phyloP scores from a whole-genome alignment of 1,140 invertebrate species.

The Papilio polytes region DNA sequence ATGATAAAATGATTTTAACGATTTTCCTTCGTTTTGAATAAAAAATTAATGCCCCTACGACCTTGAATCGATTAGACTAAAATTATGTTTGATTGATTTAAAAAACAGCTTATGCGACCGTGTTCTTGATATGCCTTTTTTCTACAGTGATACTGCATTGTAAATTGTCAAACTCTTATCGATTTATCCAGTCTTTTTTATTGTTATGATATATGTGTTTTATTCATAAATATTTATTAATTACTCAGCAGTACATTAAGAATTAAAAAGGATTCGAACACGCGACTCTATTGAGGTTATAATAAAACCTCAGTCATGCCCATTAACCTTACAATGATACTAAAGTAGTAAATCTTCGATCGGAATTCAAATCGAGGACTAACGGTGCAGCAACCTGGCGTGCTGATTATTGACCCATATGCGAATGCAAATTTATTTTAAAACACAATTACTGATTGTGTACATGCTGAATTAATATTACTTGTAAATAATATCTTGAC shows the following conservation, averaged over 20 bases:
- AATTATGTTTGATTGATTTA: not conserved
- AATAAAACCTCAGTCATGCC: not conserved
- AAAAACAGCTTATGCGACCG: not conserved
- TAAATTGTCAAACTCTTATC: too few species aligned
- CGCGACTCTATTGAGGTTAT: not conserved
- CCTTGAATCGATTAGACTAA: conserved; percentile 5
- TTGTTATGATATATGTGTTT: not conserved
- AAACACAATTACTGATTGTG: conserved; percentile 8
- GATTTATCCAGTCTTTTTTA: not conserved
- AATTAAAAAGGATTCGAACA: not conserved
- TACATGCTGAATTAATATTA: not conserved
- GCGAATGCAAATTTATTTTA: conserved; percentile 5
- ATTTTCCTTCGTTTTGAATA: conserved; percentile 9
- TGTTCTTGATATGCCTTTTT: not conserved
- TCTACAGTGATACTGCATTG: too few species aligned
- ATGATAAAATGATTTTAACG: not conserved
- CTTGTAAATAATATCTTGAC: not conserved
- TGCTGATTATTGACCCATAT: conserved; percentile 6
- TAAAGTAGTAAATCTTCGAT: conserved; percentile 22
- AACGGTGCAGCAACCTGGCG: not conserved
- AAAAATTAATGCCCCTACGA: conserved; percentile 5
- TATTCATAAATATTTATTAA: not conserved
- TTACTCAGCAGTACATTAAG: not conserved
- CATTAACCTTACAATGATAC: conserved; percentile 20
- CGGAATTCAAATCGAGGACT: conserved; percentile 26